Base-by-base conservation (phyloP, 2,888 invertebrate genomes). In the Pardosa pseudoannulata region DNA sequence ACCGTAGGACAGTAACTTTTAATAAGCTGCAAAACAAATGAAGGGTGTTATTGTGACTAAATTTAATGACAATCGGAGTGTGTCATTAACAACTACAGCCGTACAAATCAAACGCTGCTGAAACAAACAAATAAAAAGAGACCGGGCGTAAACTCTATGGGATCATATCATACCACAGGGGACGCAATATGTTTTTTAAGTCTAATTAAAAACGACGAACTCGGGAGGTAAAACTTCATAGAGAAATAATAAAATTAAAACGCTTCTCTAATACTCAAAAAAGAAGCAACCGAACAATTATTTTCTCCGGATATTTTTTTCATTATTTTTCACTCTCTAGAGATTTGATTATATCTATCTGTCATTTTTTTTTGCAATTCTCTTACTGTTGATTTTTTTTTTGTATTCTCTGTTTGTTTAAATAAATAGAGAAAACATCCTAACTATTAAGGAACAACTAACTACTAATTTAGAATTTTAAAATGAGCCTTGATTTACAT, bases 1-100 rank as follows among this genome's bases (percentile, higher is more conserved):
- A 73, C 78, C 83, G 50, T 36, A 65, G 78, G 83, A 72, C 72
- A 41, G 39, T 73, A 78, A 78, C 65, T 83, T 78, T 56, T 78
- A 83, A 83, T 83, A 83, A 83, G 83, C 46, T 72, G 23, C 16
- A 23, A 78, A 83, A 83, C 73, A 83, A 83, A 83, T 78, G 83
- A 81, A 29, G 62, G 62, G 68, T 74, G 23, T 32, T 79, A 67
- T 46, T 31, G 46, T 23, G 29, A 75, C 62, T 68, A 71, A 68
- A 75, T 74, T 64, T 85, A 85, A 85, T 85, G 83, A 85, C 78
- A 73, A 50, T 7, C 29, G 72, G n/a, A n/a, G 72, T 73, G 67
- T 85, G 78, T 85, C 83, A 85, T 85, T 85, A 85, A 65, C 73
- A 85, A 85, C 72, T 65, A 78, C 36, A 13, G 36, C 19, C 32